Evolutionary conservation across 2,888 invertebrate genomes (phyloP).

Genomic region (Drosophila prostipennis): DNA sequence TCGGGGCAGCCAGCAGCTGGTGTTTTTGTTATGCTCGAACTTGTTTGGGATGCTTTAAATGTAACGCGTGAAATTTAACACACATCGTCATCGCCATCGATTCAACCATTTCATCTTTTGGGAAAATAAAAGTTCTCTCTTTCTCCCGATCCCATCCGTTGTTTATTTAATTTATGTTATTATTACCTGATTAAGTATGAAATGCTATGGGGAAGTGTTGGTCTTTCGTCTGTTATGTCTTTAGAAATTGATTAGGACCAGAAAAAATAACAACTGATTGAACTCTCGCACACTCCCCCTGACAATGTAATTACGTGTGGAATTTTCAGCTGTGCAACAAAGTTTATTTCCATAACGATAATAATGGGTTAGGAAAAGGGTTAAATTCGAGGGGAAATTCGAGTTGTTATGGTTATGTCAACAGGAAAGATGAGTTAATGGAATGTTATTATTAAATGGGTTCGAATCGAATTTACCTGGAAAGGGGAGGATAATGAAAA

Average conservation of each 20-base stretch:
- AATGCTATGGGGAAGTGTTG: constrained; percentile 43
- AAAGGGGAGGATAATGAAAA: background rate
- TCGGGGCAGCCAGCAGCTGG: constrained; percentile 53
- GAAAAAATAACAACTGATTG: constrained; percentile 55
- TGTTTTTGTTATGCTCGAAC: constrained; percentile 46
- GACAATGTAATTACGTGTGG: constrained; percentile 38
- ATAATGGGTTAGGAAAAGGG: constrained; percentile 19
- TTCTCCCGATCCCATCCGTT: constrained; percentile 21
- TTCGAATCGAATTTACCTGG: background rate
- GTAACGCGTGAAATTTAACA: constrained; percentile 75
- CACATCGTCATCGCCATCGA: constrained; percentile 60
- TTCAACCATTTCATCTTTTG: constrained; percentile 35
- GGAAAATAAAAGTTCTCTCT: constrained; percentile 61
- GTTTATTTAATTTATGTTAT: constrained; percentile 79
- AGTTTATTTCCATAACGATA: constrained; percentile 27
- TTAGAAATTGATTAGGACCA: constrained; percentile 71
- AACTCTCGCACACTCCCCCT: constrained; percentile 5
- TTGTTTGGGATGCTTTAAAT: constrained; percentile 49
- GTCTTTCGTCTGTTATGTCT: constrained; percentile 53
- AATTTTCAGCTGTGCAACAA: constrained; percentile 12
- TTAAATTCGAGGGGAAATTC: background rate
- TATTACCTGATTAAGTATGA: constrained; percentile 76
- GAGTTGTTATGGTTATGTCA: constrained; percentile 24
- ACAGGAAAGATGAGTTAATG: constrained; percentile 45
- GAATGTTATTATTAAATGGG: constrained; percentile 10